Base-by-base conservation (phyloP, 2,888 invertebrate species). In the Machimus atricapillus region DNA sequence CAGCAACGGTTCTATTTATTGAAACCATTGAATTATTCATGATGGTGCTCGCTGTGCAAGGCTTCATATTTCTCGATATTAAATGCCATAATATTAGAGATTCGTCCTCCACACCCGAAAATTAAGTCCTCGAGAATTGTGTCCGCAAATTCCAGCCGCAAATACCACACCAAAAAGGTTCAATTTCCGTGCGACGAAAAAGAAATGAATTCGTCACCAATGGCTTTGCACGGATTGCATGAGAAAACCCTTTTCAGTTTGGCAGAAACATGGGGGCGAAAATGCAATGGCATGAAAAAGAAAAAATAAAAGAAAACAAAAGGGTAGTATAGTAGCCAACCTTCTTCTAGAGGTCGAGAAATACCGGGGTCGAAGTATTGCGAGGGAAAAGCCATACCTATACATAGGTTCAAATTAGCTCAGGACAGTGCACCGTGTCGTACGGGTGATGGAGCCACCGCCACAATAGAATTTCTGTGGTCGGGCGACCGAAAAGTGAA, bases 11-110 rank as follows among this genome's bases (percentile, higher is more conserved):
- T 2, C 66, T 74, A 76, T 78, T 46, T 78, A 78, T 43, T n/a
- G 78, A 56, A 37, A 58, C 37, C 19, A 82, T 82, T 82, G 82
- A 82, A 82, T 82, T 58, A 82, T 82, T 82, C 82, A 82, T 82
- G 58, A 82, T 66, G 37, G n/a, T 19, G 19, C 23, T 46, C 19
- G 27, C 34, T 82, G 82, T 66, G 40, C 37, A 52, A 74, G 34
- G 34, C 37, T 66, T 82, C 82, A 34, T 37, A 66, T 56, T 31
- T 58, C 58, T 82, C 58, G 58, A 82, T 82, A 82, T 82, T 58
- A 66, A 82, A 82, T 82, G 34, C 58, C 56, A 58, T 66, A 82
- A 58, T 23, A 82, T 81, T 76, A 76, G 66, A 46, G 66, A 78
- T 0, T 46, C 14, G 78, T 19, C 79, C 79, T 43, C 43, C 78